Conservation (phyloP, 2,797 vertebrate species). For the Setipinna tenuifilis region DNA sequence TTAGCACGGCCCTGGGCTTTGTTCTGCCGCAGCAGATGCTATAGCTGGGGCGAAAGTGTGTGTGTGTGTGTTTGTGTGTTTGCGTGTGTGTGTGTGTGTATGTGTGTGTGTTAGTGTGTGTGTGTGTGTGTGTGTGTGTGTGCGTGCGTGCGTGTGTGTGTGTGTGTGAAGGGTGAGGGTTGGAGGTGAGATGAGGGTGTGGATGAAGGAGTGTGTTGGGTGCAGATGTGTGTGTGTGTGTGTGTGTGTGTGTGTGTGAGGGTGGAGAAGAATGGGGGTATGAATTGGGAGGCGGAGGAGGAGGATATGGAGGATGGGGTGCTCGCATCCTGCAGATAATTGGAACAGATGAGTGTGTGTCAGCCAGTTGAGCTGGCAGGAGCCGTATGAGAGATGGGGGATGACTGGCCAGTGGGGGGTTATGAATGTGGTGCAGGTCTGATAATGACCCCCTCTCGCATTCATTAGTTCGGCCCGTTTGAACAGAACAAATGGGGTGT, state of each 20-base stretch:
- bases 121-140: too few species aligned
- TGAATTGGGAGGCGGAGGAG: too few species aligned
- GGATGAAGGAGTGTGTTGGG: too few species aligned
- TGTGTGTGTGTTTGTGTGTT: not conserved
- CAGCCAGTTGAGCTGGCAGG: not conserved
- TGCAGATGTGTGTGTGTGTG: not conserved
- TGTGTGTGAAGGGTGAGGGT: too few species aligned
- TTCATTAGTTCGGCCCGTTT: not conserved
- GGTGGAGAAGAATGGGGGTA: not conserved
- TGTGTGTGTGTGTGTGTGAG: slow-evolving; percentile 23
- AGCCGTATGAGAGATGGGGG: not conserved
- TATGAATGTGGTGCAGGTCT: not conserved
- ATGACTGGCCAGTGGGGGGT: not conserved
- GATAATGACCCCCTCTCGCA: not conserved
- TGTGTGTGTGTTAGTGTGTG: too few species aligned
- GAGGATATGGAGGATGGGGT: too few species aligned
- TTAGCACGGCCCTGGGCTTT: not conserved
- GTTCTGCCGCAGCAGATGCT: not conserved
- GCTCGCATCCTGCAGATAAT: not conserved
- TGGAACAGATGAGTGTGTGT: not conserved
- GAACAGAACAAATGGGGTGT: not conserved
- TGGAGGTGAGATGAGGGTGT: too few species aligned
- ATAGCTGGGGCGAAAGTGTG: not conserved
- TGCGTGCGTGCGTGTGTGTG: too few species aligned
- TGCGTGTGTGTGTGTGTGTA: not conserved